phyloP scores from a whole-genome alignment of 2,888 invertebrate genomes.

The Tenthredo scrophulariae region DNA sequence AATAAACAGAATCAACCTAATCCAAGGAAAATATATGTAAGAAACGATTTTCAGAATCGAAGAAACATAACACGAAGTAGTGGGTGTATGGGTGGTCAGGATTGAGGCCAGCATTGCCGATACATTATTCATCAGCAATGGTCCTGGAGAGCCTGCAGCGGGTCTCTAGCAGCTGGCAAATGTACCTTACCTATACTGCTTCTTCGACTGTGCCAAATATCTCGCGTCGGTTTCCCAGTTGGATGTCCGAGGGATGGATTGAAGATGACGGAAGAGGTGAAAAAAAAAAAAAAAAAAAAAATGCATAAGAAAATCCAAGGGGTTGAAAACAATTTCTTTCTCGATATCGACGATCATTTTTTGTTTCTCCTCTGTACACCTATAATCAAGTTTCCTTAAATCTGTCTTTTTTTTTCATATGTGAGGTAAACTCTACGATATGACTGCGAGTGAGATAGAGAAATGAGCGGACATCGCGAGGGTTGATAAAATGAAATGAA shows the following conservation, averaged over 20 bases:
- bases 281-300: background rate
- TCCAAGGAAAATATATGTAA: background rate
- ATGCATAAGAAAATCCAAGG: background rate
- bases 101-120: constrained; percentile 25
- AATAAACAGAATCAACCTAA: no score
- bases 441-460: no score
- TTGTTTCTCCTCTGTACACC: background rate
- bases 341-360: no score
- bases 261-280: background rate
- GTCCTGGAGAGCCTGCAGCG: background rate
- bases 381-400: no score
- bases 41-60: background rate
- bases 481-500: no score
- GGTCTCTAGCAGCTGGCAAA: background rate
- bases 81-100: background rate
- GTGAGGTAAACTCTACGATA: no score
- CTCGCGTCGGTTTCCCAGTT: background rate
- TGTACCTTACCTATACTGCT: background rate
- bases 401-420: no score
- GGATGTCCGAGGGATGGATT: background rate
- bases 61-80: background rate
- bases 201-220: background rate
- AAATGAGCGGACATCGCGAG: no score
- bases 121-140: constrained; percentile 26
- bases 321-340: no score